phyloP scores from a whole-genome alignment of 2,888 invertebrate species.

The Ichneumoninae sp. region DNA sequence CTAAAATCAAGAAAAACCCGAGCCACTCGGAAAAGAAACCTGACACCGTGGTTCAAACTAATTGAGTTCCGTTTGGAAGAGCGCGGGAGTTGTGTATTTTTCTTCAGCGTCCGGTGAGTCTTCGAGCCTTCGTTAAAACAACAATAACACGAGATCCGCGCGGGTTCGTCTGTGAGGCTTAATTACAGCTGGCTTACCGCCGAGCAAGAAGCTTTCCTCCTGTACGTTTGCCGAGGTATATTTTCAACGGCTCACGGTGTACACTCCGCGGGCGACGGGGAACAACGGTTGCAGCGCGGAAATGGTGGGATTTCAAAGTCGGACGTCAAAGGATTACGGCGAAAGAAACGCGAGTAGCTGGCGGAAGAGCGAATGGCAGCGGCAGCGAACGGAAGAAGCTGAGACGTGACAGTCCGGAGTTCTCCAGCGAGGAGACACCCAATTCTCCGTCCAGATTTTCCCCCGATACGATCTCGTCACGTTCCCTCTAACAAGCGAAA shows the following conservation, averaged over 20 bases:
- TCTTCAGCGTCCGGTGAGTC: background rate
- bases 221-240: background rate
- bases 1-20: background rate
- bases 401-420: slow-evolving; percentile 19
- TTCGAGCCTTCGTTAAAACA: background rate
- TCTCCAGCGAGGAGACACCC: slow-evolving; percentile 1
- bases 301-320: slow-evolving; percentile 43
- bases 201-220: background rate
- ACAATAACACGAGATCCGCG: background rate
- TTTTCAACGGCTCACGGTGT: background rate
- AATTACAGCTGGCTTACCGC: slow-evolving; percentile 4
- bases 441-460: slow-evolving; percentile 32
- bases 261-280: background rate
- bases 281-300: slow-evolving; percentile 13
- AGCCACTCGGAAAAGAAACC: background rate
- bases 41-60: background rate
- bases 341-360: slow-evolving; percentile 3
- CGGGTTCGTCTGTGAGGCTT: background rate
- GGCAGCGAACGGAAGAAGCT: background rate
- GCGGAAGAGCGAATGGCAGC: background rate
- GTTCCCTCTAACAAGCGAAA: slow-evolving; percentile 25
- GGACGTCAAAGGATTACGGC: slow-evolving; percentile 46
- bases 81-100: background rate
- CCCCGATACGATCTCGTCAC: background rate
- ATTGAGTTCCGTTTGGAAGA: background rate